Conservation (phyloP, 2,888 invertebrate genomes). For the Perdita meconis region DNA sequence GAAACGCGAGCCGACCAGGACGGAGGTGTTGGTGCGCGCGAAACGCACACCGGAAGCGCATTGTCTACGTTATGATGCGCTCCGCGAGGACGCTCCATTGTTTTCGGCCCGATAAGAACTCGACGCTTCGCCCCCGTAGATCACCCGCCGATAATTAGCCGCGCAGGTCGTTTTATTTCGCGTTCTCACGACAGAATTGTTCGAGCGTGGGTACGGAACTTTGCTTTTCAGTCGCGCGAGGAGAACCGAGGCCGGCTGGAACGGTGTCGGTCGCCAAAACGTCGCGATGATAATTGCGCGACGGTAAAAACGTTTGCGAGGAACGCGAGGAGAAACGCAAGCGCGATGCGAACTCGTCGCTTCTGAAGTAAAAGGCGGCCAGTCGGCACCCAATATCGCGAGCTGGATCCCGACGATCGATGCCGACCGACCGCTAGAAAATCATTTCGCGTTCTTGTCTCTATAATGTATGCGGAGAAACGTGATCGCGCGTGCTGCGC, state of each 20-base stretch:
- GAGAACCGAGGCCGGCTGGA: background rate
- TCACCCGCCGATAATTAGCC: conserved; percentile 57
- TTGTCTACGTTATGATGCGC: conserved; percentile 59
- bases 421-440: background rate
- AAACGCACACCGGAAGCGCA: conserved; percentile 74
- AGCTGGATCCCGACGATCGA: background rate
- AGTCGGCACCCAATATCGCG: background rate
- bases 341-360: background rate
- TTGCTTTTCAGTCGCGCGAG: background rate
- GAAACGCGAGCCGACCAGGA: conserved; percentile 60
- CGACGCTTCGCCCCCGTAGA: conserved; percentile 39
- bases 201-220: conserved; percentile 31
- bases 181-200: conserved; percentile 60
- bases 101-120: conserved; percentile 62
- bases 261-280: conserved; percentile 13
- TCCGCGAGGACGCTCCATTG: conserved; percentile 56
- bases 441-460: conserved; percentile 13
- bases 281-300: conserved; percentile 4
- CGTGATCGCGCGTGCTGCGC: conserved; percentile 24
- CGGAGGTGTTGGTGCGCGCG: conserved; percentile 42
- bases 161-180: conserved; percentile 28
- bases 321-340: conserved; percentile 12
- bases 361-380: conserved; percentile 3
- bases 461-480: conserved; percentile 7
- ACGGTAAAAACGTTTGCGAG: background rate